Evolutionary conservation across 2,797 vertebrate genomes (phyloP), one percentile per base, ranked within the genome.

Genomic region (Falco columbarius): DNA sequence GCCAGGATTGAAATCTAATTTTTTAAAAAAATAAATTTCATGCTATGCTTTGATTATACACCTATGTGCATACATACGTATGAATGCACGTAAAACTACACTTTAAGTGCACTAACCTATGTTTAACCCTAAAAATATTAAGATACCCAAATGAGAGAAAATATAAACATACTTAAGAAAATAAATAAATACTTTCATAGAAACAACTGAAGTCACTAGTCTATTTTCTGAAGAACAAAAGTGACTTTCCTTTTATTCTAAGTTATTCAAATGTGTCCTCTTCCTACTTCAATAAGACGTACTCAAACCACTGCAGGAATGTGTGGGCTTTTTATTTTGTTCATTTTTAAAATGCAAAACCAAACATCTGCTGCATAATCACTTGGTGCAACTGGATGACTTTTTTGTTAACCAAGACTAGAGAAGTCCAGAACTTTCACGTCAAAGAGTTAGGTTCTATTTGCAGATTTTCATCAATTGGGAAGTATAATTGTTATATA

Each of bases 401-500:
- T n/a, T 85, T 42, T 73, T 94, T 95, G 89, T 88, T 73, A 95
- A 97, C 67, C 86, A 7, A 92, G 95, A 96, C 86, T 92, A 92
- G 40, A 80, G 61, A 95, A 95, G 95, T 86, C 96, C 93, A 95
- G 94, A 97, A 93, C 90, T 83, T 86, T 97, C 81, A 96, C 0
- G 51, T 86, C 89, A 97, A 95, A 96, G 94, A 94, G 95, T 83
- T 77, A 97, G 87, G 95, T 97, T 97, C 96, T 97, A 97, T 95
- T 97, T 96, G 97, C 90, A 97, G 97, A 97, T 90, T 92, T 98
- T 97, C 94, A 98, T 98, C 79, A 96, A 98, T 83, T 85, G 96
- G 97, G 97, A 98, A 98, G 97, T 94, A 98, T 92, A 98, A 97
- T 97, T 93, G 96, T 97, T 62, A 97, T 97, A 98, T 98, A 98